Evolutionary conservation across 1,140 invertebrate species (phyloP), one percentile per base, ranked within the genome.

Genomic region (Eriocheir sinensis): DNA sequence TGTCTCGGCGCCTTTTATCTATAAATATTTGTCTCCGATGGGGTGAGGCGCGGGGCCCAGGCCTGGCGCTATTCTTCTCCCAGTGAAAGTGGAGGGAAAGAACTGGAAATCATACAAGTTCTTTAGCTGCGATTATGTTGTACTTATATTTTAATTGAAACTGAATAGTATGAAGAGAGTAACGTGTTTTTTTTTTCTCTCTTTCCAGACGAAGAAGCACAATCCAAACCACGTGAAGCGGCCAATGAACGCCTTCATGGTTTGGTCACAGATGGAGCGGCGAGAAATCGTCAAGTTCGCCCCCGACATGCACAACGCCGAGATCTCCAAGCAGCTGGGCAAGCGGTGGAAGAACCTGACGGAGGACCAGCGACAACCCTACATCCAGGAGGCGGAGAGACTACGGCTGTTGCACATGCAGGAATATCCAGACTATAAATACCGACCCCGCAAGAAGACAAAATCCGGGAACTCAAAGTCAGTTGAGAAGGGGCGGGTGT

Each of bases 211-310:
- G 8, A 99, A 99, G 97, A 99, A 99, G 97, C 99, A 99, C 97
- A 98, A 98, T 96, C 98, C 98, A 79, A 99, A 99, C 96, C 99
- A 99, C 97, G 99, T 99, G 96, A 99, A 99, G 97, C 97, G 99
- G 96, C 99, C 99, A 17, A 99, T 99, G 99, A 99, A 99, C 97
- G 99, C 99, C 81, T 99, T 99, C 97, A 99, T 99, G 99, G 99
- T 99, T 1, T 99, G 99, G 99, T 98, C 98, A 85, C 99, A 99
- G 97, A 99, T 99, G 96, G 98, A 99, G 96, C 97, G 99, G 89
- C 98, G 98, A 96, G 99, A 99, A 97, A 99, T 99, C 90, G 99
- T 98, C 97, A 98, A 99, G 96, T 97, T 98, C 93, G 98, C 98
- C 81, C 99, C 99, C 0, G 99, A 99, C 96, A 98, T 99, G 98